These are phyloP conservation scores for Sebastes schlegelii DNA, from an alignment of 2,113 vertebrate genomes.

Conservation along the genomic window DNA sequence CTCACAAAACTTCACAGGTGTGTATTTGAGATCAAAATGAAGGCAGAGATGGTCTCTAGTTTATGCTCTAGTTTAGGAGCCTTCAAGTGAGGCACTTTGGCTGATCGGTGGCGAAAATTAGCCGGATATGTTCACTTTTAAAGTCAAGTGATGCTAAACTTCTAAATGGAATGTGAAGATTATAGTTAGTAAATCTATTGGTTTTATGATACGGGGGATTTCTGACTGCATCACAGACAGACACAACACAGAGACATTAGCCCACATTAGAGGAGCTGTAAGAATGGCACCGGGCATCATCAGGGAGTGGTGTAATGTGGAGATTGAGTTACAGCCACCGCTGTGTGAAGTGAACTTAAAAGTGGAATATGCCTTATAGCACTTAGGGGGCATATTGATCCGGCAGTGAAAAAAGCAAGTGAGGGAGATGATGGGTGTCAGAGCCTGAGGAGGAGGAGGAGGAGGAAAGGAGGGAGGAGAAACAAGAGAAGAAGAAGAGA, in stretches of 20 bases:
- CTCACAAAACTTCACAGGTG: too few species aligned
- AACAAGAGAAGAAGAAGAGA: slow-evolving; percentile 40
- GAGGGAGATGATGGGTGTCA: slow-evolving; percentile 51
- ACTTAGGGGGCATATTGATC: slow-evolving; percentile 75
- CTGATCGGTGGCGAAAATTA: too few species aligned
- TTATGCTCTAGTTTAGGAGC: too few species aligned
- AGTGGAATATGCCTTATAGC: slow-evolving; percentile 76
- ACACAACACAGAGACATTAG: slow-evolving; percentile 32
- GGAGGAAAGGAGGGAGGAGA: slow-evolving; percentile 5
- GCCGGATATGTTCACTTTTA: too few species aligned
- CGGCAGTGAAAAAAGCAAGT: slow-evolving; percentile 54
- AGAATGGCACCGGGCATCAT: slow-evolving; percentile 51
- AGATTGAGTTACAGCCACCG: slow-evolving; percentile 64
- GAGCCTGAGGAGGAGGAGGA: slow-evolving; percentile 9
- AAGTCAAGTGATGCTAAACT: not conserved
- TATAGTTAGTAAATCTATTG: not conserved
- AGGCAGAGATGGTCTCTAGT: too few species aligned
- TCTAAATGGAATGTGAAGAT: not conserved
- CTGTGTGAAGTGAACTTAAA: slow-evolving; percentile 69
- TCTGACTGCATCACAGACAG: slow-evolving; percentile 17
- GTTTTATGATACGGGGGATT: not conserved
- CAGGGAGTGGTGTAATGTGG: slow-evolving; percentile 50
- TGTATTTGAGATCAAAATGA: too few species aligned
- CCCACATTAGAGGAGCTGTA: slow-evolving; percentile 51
- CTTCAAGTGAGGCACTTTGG: too few species aligned